Percentiles rank a stretch among this genome's conserved stretches.
Conservation (phyloP, 2,113 vertebrate genomes). For the Gadus macrocephalus region DNA sequence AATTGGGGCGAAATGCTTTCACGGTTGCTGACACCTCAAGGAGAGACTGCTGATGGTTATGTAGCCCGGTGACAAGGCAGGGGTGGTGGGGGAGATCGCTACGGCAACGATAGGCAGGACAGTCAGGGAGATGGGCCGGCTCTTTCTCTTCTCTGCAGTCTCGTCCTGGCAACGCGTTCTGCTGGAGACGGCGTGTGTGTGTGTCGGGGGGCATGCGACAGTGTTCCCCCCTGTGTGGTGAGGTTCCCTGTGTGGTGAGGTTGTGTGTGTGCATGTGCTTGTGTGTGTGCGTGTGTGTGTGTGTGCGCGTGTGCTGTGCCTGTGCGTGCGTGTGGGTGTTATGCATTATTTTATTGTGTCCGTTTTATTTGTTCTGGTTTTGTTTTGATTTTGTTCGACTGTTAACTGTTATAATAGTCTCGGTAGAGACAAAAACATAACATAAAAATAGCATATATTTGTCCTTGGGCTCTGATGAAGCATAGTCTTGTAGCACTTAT, state of each 20-base stretch:
- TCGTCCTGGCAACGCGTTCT: conserved; percentile 34
- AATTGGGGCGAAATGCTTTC: conserved; percentile 58
- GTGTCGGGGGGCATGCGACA: conserved; percentile 17
- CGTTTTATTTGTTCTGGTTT: conserved; percentile 29
- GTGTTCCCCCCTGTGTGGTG: conserved; percentile 1
- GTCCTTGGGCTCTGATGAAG: too few relatives aligned
- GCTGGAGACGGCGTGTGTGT: conserved; percentile 16
- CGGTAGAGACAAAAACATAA: too few relatives aligned
- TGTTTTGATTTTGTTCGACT: conserved; percentile 11
- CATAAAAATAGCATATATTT: too few relatives aligned
- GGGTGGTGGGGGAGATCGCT: conserved; percentile 19
- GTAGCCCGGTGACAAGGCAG: conserved; percentile 34
- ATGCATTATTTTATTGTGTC: conserved; percentile 20
- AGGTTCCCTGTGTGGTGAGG: conserved; percentile 6
- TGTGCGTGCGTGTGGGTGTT: conserved; percentile 5
- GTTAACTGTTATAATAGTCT: too few relatives aligned
- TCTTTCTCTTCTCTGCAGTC: conserved; percentile 27
- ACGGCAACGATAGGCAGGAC: conserved; percentile 28
- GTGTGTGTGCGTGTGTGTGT: background rate
- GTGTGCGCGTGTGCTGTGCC: background rate
- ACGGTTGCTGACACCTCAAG: conserved; percentile 40
- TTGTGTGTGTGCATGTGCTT: conserved; percentile 9
- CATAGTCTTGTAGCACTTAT: too few relatives aligned
- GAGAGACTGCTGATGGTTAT: conserved; percentile 29
- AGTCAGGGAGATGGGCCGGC: conserved; percentile 48